These are phyloP conservation scores for Pseudomugil gertrudae DNA, from an alignment of 2,797 vertebrate species.

Conservation along the genomic window DNA sequence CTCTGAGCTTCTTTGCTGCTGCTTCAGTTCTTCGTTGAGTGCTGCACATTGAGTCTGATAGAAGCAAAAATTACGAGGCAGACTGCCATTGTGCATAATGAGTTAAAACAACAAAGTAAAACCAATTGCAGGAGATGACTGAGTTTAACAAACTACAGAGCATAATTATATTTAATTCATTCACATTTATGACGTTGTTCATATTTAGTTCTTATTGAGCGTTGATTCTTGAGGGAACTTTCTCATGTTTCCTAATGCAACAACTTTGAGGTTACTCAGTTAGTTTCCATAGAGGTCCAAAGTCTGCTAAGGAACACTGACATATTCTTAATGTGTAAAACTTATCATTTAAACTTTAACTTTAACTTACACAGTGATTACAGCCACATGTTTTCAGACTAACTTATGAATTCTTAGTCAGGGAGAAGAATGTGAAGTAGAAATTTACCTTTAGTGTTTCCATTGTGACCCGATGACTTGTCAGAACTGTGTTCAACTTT, in stretches of 20 bases:
- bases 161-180: constrained; percentile 11
- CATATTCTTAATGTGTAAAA: not conserved
- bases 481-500: constrained; percentile 61
- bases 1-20: constrained; percentile 44
- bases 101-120: constrained; percentile 16
- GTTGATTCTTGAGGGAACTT: constrained; percentile 2
- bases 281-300: not conserved
- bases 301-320: not conserved
- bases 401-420: not conserved
- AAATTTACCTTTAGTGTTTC: constrained; percentile 71
- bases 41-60: constrained; percentile 53
- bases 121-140: not conserved
- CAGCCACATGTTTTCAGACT: not conserved
- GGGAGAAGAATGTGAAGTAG: constrained; percentile 1
- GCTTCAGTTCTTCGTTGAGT: constrained; percentile 44
- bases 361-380: not conserved
- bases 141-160: constrained; percentile 1
- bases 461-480: constrained; percentile 44
- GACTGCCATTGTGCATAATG: constrained; percentile 18
- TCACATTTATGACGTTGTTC: constrained; percentile 16
- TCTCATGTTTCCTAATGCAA: constrained; percentile 16
- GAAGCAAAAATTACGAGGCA: constrained; percentile 29
- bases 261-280: not conserved
- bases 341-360: not conserved
- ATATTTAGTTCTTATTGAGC: constrained; percentile 12